Base-by-base conservation (phyloP, 2,888 invertebrate species). In the Charanyca ferruginea region DNA sequence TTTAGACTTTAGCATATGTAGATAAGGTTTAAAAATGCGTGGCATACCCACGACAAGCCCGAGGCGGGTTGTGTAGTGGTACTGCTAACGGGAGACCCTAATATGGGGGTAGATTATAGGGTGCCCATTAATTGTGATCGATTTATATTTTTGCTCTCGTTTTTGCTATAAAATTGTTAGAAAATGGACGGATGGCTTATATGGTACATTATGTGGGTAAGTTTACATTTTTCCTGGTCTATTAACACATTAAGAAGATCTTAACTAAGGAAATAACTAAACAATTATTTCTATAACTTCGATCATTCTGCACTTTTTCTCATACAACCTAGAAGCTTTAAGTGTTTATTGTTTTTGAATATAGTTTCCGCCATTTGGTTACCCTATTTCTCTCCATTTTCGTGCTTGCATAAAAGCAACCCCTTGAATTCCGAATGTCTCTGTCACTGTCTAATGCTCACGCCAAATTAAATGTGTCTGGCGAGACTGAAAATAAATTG, bases 61-160 rank as follows among this genome's bases (percentile, higher is more conserved):
- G 48, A 65, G 73, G 74, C 74, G 68, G 67, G 77, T 64, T 67
- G 35, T 63, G 48, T 60, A 57, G 53, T 60, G 48, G 55, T 23
- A 54, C 62, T 68, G 62, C 60, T 90, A 91, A 91, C 91, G 91
- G 91, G 83, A 85, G 68, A 63, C 66, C 89, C 89, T 86, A 85
- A 89, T 90, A 91, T 80, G 86, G 88, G 88, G 90, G 86, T 82
- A 79, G 87, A 84, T 84, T 81, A 83, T 84, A 84, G 85, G 84
- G 84, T 86, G 81, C 57, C 83, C 78, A 81, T 78, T 69, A 75
- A 73, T 70, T 63, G 66, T 55, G 70, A 22, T n/a, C 69, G 68
- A 68, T 73, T 72, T 66, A 68, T 64, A 70, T 76, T 74, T 79
- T 79, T 80, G 66, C 67, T 61, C 66, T 63, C 7, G 63, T 75